Evolutionary conservation across 2,113 vertebrate genomes (phyloP), one percentile per base, ranked within the genome.

Genomic region (Haemorhous mexicanus): DNA sequence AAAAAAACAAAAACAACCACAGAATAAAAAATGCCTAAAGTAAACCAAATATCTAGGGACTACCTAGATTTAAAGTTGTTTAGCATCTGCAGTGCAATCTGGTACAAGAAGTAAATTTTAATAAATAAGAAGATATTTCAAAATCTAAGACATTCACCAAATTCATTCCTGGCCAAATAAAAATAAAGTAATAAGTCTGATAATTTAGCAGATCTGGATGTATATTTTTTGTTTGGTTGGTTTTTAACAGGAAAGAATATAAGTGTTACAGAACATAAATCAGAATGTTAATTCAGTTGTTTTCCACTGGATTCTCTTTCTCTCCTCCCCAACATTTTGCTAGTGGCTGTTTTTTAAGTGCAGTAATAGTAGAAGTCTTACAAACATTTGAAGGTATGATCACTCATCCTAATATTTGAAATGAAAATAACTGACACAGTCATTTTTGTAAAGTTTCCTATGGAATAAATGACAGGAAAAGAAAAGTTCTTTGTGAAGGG

Each of bases 161-260:
- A 94, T 75, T 80, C 5, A 94, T 84, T 94, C 78, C 94, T 93
- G 46, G 89, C 87, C 74, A 96, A 97, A 95, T 97, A 53, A 97
- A 95, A 91, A 69, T 80, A 85, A 96, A 94, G 66, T 92, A 94
- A 86, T 89, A 96, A 87, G 22, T 92, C 67, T 67, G 28, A 90
- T 68, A 1, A 50, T 53, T 91, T 64, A 53, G 27, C 33, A 94
- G 37, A 64, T 56, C 28, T 62, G 10, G 20, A 59, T 30, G 18
- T n/a, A 56, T 46, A 43, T 27, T n/a, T 22, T 49, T 66, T n/a
- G 5, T 7, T 41, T 23, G 6, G 6, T 49, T 64, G 9, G 23
- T 68, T 39, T 61, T 77, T 52, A 59, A 19, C 32, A 35, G 46
- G n/a, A 84, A 64, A 58, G 21, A 66, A 58, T 88, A 37, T 56